Evolutionary conservation across 2,888 invertebrate genomes (phyloP).

Genomic region (Coelopa pilipes): DNA sequence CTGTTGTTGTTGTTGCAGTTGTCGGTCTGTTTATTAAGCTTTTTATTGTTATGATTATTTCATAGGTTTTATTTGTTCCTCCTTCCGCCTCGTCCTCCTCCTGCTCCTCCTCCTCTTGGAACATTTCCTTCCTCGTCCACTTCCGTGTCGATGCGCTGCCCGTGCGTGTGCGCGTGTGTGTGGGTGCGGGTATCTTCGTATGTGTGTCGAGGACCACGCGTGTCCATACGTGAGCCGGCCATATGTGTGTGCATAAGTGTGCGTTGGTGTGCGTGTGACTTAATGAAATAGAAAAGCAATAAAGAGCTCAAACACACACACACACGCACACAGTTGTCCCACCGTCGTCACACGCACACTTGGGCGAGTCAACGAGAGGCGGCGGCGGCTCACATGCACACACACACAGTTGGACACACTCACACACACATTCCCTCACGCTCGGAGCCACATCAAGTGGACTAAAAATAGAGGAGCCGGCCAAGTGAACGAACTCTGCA

Average conservation of each 20-base stretch:
- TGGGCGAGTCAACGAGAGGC: conserved; percentile 20
- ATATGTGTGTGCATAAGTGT: conserved; percentile 3
- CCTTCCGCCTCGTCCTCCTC: too few species aligned
- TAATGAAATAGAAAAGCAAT: conserved; percentile 20
- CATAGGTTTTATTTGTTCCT: neutral
- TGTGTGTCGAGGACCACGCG: too few species aligned
- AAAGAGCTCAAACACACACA: conserved; percentile 17
- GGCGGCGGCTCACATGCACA: neutral
- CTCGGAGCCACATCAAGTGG: neutral
- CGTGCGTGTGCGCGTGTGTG: too few species aligned
- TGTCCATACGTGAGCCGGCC: neutral
- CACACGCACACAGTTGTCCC: too few species aligned
- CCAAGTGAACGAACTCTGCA: conserved; percentile 32
- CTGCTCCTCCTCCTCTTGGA: too few species aligned
- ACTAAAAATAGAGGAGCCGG: neutral
- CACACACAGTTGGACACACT: neutral
- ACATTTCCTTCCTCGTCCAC: too few species aligned
- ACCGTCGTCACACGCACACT: neutral
- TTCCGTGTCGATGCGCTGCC: too few species aligned
- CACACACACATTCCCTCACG: neutral
- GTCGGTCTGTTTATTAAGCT: neutral
- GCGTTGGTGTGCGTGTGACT: neutral
- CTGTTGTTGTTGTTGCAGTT: neutral
- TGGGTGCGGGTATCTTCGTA: too few species aligned
- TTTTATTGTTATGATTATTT: conserved; percentile 14